Conservation (phyloP, 2,797 vertebrate species). For the Muscicapa comitata region DNA sequence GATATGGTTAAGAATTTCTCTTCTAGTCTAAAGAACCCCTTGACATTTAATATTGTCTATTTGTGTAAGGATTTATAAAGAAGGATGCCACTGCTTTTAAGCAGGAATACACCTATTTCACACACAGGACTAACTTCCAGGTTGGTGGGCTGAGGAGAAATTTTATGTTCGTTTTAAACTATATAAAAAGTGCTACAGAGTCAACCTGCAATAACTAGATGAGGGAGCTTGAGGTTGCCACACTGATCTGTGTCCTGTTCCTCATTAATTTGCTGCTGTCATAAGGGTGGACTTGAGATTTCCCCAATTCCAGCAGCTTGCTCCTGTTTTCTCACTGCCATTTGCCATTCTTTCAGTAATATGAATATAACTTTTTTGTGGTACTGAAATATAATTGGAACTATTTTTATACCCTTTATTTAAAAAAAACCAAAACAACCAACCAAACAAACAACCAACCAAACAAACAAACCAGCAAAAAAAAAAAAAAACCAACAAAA, state of each 20-base stretch:
- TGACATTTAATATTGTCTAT: background rate
- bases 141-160: background rate
- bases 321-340: background rate
- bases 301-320: background rate
- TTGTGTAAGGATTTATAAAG: background rate
- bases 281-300: background rate
- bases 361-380: background rate
- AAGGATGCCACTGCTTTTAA: background rate
- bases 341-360: background rate
- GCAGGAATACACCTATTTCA: background rate
- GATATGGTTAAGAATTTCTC: background rate
- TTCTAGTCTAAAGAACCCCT: background rate
- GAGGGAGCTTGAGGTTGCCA: background rate
- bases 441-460: background rate
- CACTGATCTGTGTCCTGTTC: background rate
- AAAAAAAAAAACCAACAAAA: background rate
- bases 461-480: background rate
- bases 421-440: background rate
- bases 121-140: background rate
- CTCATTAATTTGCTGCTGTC: background rate
- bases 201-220: background rate
- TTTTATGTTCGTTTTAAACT: background rate
- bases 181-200: background rate
- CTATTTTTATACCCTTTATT: background rate
- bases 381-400: background rate